Percentiles rank a stretch among this genome's conserved stretches.
These are phyloP conservation scores for Rhynchophorus ferrugineus DNA, from an alignment of 1,140 invertebrate genomes.

Conservation along the genomic window DNA sequence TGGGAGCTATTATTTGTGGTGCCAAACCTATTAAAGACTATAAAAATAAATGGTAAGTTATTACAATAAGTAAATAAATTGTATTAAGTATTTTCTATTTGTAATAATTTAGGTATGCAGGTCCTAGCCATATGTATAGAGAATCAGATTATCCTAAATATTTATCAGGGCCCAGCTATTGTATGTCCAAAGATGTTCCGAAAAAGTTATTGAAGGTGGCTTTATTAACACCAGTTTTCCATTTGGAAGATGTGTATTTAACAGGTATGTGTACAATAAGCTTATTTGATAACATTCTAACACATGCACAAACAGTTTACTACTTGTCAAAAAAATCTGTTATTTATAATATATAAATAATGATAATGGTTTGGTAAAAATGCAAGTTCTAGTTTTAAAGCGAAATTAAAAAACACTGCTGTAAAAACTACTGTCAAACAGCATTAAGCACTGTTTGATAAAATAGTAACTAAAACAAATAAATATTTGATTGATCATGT, in stretches of 20 bases:
- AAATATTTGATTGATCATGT: too few relatives aligned
- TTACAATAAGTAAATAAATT: not conserved
- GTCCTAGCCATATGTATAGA: slow-evolving; percentile 71
- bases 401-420: too few relatives aligned
- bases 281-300: not conserved
- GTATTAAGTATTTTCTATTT: not conserved
- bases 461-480: too few relatives aligned
- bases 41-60: slow-evolving; percentile 66
- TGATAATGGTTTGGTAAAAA: too few relatives aligned
- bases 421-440: too few relatives aligned
- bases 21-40: slow-evolving; percentile 63
- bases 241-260: slow-evolving; percentile 80
- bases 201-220: slow-evolving; percentile 60
- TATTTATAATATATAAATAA: not conserved
- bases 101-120: slow-evolving; percentile 50
- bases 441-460: too few relatives aligned
- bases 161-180: slow-evolving; percentile 77
- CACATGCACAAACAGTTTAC: not conserved
- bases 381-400: too few relatives aligned
- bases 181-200: slow-evolving; percentile 65
- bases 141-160: slow-evolving; percentile 71
- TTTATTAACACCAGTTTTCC: slow-evolving; percentile 59
- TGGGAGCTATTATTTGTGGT: slow-evolving; percentile 67
- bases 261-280: slow-evolving; percentile 49
- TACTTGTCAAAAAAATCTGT: not conserved